phyloP scores from a whole-genome alignment of 2,113 vertebrate species.

The Grantiella picta region DNA sequence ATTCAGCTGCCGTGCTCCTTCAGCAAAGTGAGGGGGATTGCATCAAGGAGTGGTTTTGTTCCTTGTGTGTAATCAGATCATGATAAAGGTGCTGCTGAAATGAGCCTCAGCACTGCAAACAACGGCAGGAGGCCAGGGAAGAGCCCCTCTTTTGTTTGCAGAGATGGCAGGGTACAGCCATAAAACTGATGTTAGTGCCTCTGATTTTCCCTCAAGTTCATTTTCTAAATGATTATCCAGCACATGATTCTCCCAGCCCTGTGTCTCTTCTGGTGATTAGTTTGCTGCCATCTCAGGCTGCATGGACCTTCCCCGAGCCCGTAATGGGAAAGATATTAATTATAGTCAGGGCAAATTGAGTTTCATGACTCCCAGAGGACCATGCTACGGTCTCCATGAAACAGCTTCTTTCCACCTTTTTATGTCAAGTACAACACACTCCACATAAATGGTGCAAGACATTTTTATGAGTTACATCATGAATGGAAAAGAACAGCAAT shows the following conservation, averaged over 20 bases:
- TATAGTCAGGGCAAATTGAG: conserved; percentile 28
- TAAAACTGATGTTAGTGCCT: neutral
- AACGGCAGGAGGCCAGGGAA: neutral
- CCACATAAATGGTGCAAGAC: conserved; percentile 35
- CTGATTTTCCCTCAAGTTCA: neutral
- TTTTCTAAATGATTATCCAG: conserved; percentile 5
- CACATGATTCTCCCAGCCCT: neutral
- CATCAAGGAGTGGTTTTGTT: neutral
- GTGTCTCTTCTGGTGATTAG: neutral
- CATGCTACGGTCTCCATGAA: neutral
- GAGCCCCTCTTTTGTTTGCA: neutral
- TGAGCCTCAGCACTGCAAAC: neutral
- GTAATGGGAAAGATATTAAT: conserved; percentile 50
- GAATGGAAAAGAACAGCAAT: conserved; percentile 4
- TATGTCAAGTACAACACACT: conserved; percentile 32
- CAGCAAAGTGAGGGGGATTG: neutral
- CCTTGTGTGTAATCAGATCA: neutral
- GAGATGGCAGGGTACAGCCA: neutral
- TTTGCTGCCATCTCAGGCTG: neutral
- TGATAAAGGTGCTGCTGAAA: neutral
- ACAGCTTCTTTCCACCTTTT: conserved; percentile 35
- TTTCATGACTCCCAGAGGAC: conserved; percentile 13
- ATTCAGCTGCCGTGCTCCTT: neutral
- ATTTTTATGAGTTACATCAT: conserved; percentile 35
- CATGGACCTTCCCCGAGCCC: neutral